Evolutionary conservation across 2,113 vertebrate genomes (phyloP), one percentile per base, ranked within the genome.

Genomic region (Zapornia atra): DNA sequence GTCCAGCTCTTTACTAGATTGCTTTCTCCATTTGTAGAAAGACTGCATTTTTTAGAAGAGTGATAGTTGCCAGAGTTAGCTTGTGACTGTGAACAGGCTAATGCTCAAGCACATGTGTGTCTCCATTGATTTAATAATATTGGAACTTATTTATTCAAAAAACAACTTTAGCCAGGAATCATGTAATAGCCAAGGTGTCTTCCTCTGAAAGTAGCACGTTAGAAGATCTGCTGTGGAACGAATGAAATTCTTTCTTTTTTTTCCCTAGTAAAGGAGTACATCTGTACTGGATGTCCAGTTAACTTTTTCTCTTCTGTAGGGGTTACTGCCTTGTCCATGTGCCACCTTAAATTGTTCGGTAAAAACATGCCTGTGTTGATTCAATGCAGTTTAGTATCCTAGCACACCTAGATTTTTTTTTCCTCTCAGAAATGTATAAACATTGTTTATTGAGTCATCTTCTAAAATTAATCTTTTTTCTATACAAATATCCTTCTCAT

Each of bases 401-500:
- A 80, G 75, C 79, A 60, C 34, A 57, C 5, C 21, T 60, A 14
- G 87, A 22, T 28, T 11, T 42, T 73, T 42, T 73, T 82, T 34
- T 68, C 25, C 51, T 97, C 86, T 96, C 75, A 97, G 80, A 97
- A 96, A 83, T 88, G 57, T 38, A 61, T 71, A 65, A 91, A 65
- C 26, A 20, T 90, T 63, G 63, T 80, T 53, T 95, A 97, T 92
- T 96, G 87, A 92, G 90, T 94, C 17, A 33, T 86, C 93, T 94
- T 95, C 46, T 96, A 66, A 96, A 96, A 90, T 83, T 79, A 94
- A 73, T 59, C 8, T 69, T 87, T 96, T 95, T 84, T 17, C 54
- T 82, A 3, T 95, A 68, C 71, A 87, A 91, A 95, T 88, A 42
- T 82, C 66, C 42, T 97, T 97, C 72, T 87, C 63, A 25, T 24